Evolutionary conservation across 1,140 invertebrate species (phyloP).

Genomic region (Bombus fervidus): DNA sequence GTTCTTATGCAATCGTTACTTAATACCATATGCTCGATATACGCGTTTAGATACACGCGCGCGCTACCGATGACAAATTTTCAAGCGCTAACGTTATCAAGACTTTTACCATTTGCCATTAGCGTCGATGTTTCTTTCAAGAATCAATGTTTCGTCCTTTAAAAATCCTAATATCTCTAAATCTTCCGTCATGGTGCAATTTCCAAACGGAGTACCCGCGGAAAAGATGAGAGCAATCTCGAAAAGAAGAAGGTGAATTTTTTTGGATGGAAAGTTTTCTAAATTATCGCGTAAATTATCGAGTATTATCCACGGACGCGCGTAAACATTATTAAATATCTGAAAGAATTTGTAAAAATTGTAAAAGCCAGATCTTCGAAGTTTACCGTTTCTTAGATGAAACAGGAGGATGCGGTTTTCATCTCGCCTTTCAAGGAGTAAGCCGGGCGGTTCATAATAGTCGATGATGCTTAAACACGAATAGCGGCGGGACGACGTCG

Average conservation of each 20-base stretch:
- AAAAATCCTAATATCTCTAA: not conserved
- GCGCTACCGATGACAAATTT: too few relatives aligned
- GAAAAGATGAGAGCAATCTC: too few relatives aligned
- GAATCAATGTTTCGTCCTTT: not conserved
- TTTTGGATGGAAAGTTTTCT: too few relatives aligned
- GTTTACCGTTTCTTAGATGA: not conserved
- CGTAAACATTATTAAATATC: not conserved
- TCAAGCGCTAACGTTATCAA: not conserved
- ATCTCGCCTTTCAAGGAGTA: not conserved
- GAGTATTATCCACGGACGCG: too few relatives aligned
- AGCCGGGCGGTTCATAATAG: not conserved
- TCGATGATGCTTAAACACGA: conserved; percentile 46
- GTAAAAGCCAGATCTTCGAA: not conserved
- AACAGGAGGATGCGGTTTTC: conserved; percentile 1
- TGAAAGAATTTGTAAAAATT: not conserved
- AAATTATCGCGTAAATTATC: too few relatives aligned
- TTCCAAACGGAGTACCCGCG: not conserved
- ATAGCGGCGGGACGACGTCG: conserved; percentile 27
- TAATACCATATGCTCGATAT: not conserved
- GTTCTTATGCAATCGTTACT: not conserved
- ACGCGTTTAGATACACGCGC: too few relatives aligned
- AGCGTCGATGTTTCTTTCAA: not conserved
- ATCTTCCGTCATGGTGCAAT: not conserved
- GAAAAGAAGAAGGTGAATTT: too few relatives aligned
- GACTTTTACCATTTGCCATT: not conserved